Base-by-base conservation (phyloP, 2,113 vertebrate genomes). In the Cygnus buccinator region DNA sequence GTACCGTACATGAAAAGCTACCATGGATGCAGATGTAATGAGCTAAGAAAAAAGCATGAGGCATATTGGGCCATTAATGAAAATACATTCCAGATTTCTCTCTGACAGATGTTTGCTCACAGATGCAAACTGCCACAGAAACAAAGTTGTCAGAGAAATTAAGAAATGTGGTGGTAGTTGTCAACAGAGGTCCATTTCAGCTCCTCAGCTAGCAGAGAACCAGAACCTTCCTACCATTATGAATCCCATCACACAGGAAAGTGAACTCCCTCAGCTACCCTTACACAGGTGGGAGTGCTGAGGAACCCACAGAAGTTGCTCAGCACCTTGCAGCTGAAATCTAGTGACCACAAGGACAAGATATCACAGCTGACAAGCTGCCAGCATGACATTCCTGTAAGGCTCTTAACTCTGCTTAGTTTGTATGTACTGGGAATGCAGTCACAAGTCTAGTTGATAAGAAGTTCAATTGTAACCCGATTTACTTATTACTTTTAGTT, bases 121-220 rank as follows among this genome's bases (percentile, higher is more conserved):
- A 96, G 76, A 67, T 96, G 83, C 88, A 92, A 95, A 58, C 52
- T 67, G 65, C 93, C n/a, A 88, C 31, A 86, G 70, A 97, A 94
- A 81, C 48, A 89, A 87, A 89, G 79, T 2, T n/a, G 39, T 35
- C 3, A 2, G 66, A 84, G 74, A 87, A 18, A 68, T 89, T 58
- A 95, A 70, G 71, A 83, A 90, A 93, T 66, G 31, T 31, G 55
- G 75, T 31, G 59, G 28, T 61, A 74, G 77, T 44, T 89, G 71
- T 94, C 82, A 95, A 79, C 39, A 86, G 52, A 91, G 13, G 19
- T 75, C 21, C 73, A 55, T 61, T 93, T 93, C 58, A 82, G 39
- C 79, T 94, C 75, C 68, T 85, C 48, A 62, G 39, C 65, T 62
- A 85, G 81, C 16, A 23, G 58, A 57, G 4, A 95, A 17, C 28